Conservation (phyloP, 2,113 vertebrate genomes). For the Neogobius melanostomus region DNA sequence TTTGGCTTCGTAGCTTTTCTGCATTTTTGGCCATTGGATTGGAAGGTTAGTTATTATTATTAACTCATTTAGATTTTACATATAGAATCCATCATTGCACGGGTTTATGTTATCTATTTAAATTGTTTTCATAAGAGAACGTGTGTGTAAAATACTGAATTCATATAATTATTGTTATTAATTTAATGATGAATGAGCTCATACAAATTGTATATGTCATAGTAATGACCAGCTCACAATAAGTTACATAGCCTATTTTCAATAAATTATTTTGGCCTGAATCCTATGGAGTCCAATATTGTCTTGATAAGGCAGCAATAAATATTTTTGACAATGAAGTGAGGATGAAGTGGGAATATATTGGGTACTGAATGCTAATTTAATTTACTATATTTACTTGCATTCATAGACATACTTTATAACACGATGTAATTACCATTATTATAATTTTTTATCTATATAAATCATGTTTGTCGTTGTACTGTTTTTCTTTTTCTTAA, state of each 20-base stretch:
- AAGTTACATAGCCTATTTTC: slow-evolving; percentile 23
- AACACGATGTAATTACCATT: slow-evolving; percentile 74
- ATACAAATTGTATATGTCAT: slow-evolving; percentile 52
- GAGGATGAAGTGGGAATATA: slow-evolving; percentile 48
- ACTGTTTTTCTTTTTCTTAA: slow-evolving; percentile 53
- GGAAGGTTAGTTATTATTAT: slow-evolving; percentile 51
- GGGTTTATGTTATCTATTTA: slow-evolving; percentile 72
- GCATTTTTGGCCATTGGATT: slow-evolving; percentile 57
- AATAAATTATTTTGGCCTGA: slow-evolving; percentile 30
- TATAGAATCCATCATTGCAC: slow-evolving; percentile 57
- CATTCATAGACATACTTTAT: slow-evolving; percentile 79
- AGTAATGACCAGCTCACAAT: slow-evolving; percentile 31
- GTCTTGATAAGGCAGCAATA: slow-evolving; percentile 13
- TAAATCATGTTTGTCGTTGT: slow-evolving; percentile 65
- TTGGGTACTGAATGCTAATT: slow-evolving; percentile 60
- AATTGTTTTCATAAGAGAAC: slow-evolving; percentile 77
- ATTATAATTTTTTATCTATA: slow-evolving; percentile 69
- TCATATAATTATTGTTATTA: slow-evolving; percentile 70
- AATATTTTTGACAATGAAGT: slow-evolving; percentile 32
- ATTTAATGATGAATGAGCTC: slow-evolving; percentile 69
- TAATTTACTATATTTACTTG: slow-evolving; percentile 57
- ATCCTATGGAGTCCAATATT: slow-evolving; percentile 22
- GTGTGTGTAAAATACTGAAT: slow-evolving; percentile 74
- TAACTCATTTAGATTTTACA: slow-evolving; percentile 25
- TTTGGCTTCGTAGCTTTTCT: slow-evolving; percentile 35